phyloP scores from a whole-genome alignment of 2,797 vertebrate genomes.

The Distichodus sexfasciatus region DNA sequence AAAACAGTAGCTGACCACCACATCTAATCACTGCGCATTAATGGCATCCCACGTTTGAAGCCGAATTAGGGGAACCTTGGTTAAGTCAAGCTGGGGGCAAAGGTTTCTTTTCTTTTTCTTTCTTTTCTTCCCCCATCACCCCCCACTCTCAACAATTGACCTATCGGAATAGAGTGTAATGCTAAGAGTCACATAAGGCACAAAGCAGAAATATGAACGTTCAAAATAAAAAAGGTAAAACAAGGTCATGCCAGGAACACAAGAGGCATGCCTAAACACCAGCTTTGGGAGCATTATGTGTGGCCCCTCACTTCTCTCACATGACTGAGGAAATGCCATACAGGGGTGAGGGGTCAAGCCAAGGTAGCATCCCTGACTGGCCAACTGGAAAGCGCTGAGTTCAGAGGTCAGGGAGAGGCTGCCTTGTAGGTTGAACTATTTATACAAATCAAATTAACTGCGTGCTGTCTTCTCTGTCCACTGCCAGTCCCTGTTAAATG shows the following conservation, averaged over 20 bases:
- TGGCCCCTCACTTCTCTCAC: constrained; percentile 38
- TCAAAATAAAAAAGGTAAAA: not conserved
- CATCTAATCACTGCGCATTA: constrained; percentile 57
- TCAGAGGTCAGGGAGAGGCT: constrained; percentile 71
- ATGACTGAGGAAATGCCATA: constrained; percentile 61
- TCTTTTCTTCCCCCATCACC: not conserved
- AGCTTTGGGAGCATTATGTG: constrained; percentile 50
- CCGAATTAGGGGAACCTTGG: not conserved
- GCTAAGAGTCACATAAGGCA: not conserved
- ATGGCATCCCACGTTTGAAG: not conserved
- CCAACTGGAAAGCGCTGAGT: constrained; percentile 71
- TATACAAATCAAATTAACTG: constrained; percentile 74
- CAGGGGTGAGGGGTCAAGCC: constrained; percentile 66
- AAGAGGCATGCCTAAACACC: constrained; percentile 23
- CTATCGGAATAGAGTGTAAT: not conserved
- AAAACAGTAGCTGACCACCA: constrained; percentile 69
- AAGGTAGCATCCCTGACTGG: constrained; percentile 69
- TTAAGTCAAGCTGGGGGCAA: not conserved
- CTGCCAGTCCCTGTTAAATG: constrained; percentile 29
- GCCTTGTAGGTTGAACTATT: constrained; percentile 64
- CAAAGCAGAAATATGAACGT: not conserved
- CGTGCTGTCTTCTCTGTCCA: constrained; percentile 51
- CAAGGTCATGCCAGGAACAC: constrained; percentile 9
- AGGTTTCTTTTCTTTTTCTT: not conserved
- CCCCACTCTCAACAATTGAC: too few relatives aligned